Base-by-base conservation (phyloP, 2,797 vertebrate species). In the Tympanoctomys barrerae region DNA sequence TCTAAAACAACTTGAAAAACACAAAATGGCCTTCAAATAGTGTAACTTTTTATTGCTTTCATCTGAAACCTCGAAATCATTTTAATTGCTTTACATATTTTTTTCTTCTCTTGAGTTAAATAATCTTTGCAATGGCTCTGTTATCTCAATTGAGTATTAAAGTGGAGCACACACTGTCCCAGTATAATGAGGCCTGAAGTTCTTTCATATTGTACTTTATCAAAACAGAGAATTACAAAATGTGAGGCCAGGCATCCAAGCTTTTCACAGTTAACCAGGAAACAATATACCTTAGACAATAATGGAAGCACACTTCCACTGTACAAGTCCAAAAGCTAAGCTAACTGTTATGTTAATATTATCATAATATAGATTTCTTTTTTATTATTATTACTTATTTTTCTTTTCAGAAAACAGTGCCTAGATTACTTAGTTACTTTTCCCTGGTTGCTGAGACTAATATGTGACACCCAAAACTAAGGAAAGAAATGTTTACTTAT, bases 111-210 rank as follows among this genome's bases (percentile, higher is more conserved):
- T 73, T 24, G 59, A 61, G 59, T 61, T 81, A 81, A 96, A 94
- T 91, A 91, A 93, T 94, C 83, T 92, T 92, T 64, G 68, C 73
- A 80, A 96, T 59, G 79, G 86, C 89, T 93, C 71, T 89, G 82
- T 90, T 88, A 84, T 89, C 90, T 91, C 77, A 78, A 66, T 61
- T 92, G 64, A 68, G n/a, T 75, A 92, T 93, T 94, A 95, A 85
- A 96, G 73, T 61, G 59, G 14, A 91, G 70, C 49, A 75, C 57
- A 87, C 21, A 77, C 9, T 89, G 64, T 95, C 92, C 70, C 26
- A 31, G 64, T 59, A 68, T 39, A 95, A 96, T 80, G 92, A 94
- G 71, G 33, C 57, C 77, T 75, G 33, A 91, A 64, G 42, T 81
- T 94, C 87, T 94, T 94, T 91, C 24, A 77, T 21, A 79, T 24